These are phyloP conservation scores for Psilanteris sp. DNA, from an alignment of 1,140 invertebrate species.

Conservation along the genomic window DNA sequence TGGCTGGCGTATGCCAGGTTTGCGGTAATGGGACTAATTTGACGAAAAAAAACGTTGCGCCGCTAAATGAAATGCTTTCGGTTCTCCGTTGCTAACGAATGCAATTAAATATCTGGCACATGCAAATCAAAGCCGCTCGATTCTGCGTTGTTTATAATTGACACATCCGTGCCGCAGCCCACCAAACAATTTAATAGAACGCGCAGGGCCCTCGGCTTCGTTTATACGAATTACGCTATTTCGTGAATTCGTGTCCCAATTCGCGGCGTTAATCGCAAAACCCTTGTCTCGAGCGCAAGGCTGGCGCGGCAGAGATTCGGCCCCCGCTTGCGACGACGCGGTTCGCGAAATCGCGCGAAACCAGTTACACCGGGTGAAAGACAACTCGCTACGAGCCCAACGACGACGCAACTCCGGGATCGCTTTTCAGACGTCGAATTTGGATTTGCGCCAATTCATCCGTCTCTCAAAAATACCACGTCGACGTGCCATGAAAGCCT, in stretches of 20 bases:
- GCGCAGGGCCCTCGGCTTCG: no score
- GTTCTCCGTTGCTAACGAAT: slow-evolving; percentile 9
- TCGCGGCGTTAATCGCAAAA: slow-evolving; percentile 1
- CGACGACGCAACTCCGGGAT: slow-evolving; percentile 36
- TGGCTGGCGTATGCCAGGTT: slow-evolving; percentile 6
- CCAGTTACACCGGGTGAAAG: slow-evolving; percentile 43
- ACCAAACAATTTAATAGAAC: neutral
- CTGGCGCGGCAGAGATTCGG: no score
- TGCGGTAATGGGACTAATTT: slow-evolving; percentile 26
- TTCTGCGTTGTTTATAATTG: slow-evolving; percentile 10
- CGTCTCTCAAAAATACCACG: slow-evolving; percentile 49
- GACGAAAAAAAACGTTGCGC: slow-evolving; percentile 25
- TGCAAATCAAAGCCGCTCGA: slow-evolving; percentile 15
- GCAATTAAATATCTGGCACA: slow-evolving; percentile 28
- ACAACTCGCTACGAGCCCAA: slow-evolving; percentile 43
- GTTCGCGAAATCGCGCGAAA: slow-evolving; percentile 21
- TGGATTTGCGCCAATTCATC: slow-evolving; percentile 51
- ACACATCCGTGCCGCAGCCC: no score
- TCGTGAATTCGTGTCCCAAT: slow-evolving; percentile 1
- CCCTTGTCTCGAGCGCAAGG: slow-evolving; percentile 10
- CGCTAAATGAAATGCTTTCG: slow-evolving; percentile 19
- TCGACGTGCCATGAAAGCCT: slow-evolving; percentile 46
- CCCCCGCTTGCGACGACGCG: no score
- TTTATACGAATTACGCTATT: no score
- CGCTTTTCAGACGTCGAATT: slow-evolving; percentile 44